phyloP scores from a whole-genome alignment of 1,140 invertebrate species.

The Drosophila novamexicana region DNA sequence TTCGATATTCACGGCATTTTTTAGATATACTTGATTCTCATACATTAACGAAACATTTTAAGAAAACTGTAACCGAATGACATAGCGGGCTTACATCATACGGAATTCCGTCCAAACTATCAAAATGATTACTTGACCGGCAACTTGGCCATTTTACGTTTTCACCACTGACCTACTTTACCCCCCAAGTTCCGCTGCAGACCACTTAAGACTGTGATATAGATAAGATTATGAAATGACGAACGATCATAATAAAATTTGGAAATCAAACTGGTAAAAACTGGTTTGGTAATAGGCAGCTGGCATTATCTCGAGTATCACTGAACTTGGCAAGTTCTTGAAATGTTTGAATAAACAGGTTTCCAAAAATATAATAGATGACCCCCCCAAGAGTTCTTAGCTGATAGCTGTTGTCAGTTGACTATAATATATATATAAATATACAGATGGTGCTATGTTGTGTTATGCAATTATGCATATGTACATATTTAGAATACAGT shows the following conservation, averaged over 20 bases:
- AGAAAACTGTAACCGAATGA: too few relatives aligned
- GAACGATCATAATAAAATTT: not conserved
- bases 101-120: not conserved
- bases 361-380: not conserved
- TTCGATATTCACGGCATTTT: too few relatives aligned
- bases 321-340: not conserved
- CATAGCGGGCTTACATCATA: too few relatives aligned
- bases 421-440: not conserved
- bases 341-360: constrained; percentile 11
- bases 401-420: constrained; percentile 35
- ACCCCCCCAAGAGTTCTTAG: constrained; percentile 5
- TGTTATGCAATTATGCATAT: constrained; percentile 38
- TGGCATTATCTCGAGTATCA: not conserved
- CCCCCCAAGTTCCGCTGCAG: not conserved
- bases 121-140: constrained; percentile 1
- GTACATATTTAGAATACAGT: not conserved
- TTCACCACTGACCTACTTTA: constrained; percentile 3
- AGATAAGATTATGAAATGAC: constrained; percentile 2
- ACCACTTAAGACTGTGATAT: not conserved
- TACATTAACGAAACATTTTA: too few relatives aligned
- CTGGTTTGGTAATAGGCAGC: not conserved
- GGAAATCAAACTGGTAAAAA: not conserved
- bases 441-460: not conserved
- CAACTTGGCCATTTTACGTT: not conserved
- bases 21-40: too few relatives aligned